Evolutionary conservation across 2,888 invertebrate species (phyloP).

Genomic region (Cerceris rybyensis): DNA sequence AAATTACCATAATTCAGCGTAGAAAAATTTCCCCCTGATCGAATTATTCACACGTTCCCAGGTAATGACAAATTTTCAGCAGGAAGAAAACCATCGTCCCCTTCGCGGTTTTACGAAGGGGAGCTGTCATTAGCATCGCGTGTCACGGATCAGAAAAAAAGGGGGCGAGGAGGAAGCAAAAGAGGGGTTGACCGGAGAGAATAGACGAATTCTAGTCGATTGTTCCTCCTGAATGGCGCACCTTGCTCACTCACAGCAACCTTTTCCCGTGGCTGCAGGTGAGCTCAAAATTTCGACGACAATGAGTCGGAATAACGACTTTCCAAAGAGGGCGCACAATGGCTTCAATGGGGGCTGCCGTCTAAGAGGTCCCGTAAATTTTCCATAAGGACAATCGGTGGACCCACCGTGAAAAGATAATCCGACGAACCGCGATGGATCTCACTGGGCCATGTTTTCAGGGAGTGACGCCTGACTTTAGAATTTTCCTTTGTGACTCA

Average conservation of each 20-base stretch:
- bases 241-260: constrained; percentile 38
- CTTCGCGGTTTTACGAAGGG: constrained; percentile 1
- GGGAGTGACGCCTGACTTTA: constrained; percentile 26
- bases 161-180: constrained; percentile 14
- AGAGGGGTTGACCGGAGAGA: constrained; percentile 18
- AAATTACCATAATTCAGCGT: no score
- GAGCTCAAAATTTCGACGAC: constrained; percentile 44
- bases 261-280: constrained; percentile 38
- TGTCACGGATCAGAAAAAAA: constrained; percentile 3
- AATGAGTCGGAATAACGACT: constrained; percentile 55
- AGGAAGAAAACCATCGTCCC: constrained; percentile 14
- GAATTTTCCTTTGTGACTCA: constrained; percentile 21
- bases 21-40: no score
- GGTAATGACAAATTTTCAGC: not conserved
- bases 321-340: constrained; percentile 46
- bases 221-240: constrained; percentile 47
- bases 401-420: constrained; percentile 38
- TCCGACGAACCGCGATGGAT: constrained; percentile 28
- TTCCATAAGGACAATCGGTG: constrained; percentile 43
- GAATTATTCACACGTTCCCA: not conserved
- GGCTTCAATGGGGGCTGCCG: constrained; percentile 5
- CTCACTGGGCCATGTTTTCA: constrained; percentile 30
- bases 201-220: constrained; percentile 46
- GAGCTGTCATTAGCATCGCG: constrained; percentile 21
- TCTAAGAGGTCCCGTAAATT: constrained; percentile 34